Conservation (phyloP, 2,797 vertebrate genomes). For the Pseudochirops corinnae region DNA sequence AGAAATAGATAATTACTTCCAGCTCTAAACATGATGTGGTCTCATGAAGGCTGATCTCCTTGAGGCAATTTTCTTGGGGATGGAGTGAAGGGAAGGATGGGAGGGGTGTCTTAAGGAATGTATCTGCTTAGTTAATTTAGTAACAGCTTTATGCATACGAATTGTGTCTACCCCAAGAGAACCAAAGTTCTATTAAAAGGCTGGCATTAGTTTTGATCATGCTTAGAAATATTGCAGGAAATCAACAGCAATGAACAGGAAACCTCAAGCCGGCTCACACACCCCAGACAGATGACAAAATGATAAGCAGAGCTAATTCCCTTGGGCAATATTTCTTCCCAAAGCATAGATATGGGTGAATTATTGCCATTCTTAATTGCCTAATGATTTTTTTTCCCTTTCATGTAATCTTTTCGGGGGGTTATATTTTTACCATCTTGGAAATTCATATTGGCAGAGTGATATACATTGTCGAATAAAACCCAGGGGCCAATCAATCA, state of each 20-base stretch:
- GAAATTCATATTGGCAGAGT: slow-evolving; percentile 89
- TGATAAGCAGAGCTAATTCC: slow-evolving; percentile 80
- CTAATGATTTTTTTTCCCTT: slow-evolving; percentile 85
- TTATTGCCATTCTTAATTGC: slow-evolving; percentile 85
- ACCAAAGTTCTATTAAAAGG: slow-evolving; percentile 70
- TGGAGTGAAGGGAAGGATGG: not conserved
- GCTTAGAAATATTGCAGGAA: slow-evolving; percentile 75
- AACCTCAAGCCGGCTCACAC: slow-evolving; percentile 60
- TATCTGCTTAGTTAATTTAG: slow-evolving; percentile 67
- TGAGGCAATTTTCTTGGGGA: not conserved
- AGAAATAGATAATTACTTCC: slow-evolving; percentile 8
- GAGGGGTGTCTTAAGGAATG: slow-evolving; percentile 40
- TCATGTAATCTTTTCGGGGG: slow-evolving; percentile 78
- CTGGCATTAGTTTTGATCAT: slow-evolving; percentile 52
- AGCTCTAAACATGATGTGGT: slow-evolving; percentile 1
- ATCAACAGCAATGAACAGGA: slow-evolving; percentile 65
- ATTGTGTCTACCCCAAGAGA: slow-evolving; percentile 62
- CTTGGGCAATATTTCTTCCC: slow-evolving; percentile 84
- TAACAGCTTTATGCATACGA: slow-evolving; percentile 52
- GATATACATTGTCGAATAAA: slow-evolving; percentile 87
- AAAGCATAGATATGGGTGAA: slow-evolving; percentile 84
- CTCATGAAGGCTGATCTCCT: slow-evolving; percentile 16
- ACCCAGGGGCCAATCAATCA: slow-evolving; percentile 84
- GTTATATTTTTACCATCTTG: slow-evolving; percentile 84
- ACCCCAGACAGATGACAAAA: slow-evolving; percentile 81